Percentiles rank a stretch among this genome's conserved stretches.
These are phyloP conservation scores for Melierax canorus DNA, from an alignment of 2,113 vertebrate species.

Conservation along the genomic window DNA sequence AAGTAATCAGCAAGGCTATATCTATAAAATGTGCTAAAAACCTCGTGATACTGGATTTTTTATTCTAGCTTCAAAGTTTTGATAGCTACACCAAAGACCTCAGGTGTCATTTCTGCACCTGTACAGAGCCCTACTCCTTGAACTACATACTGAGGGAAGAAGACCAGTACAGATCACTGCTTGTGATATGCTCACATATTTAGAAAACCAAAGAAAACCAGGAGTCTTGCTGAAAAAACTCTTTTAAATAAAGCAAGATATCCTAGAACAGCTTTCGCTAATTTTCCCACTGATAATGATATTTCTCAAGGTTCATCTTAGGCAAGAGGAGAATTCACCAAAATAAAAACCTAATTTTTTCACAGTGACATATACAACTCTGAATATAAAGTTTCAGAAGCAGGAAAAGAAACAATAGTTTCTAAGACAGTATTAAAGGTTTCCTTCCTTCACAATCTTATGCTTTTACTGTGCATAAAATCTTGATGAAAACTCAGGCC, in stretches of 20 bases:
- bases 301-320: neutral
- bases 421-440: neutral
- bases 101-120: too few species aligned
- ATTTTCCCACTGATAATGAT: neutral
- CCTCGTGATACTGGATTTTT: rapidly evolving
- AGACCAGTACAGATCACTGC: rapidly evolving
- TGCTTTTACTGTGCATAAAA: neutral
- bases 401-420: neutral
- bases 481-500: neutral
- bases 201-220: neutral
- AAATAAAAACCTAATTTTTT: neutral
- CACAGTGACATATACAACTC: neutral
- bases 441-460: neutral
- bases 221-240: neutral
- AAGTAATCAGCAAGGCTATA: neutral
- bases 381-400: neutral
- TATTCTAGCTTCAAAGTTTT: neutral
- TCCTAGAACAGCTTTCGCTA: neutral
- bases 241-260: neutral
- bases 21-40: neutral
- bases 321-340: neutral
- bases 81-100: neutral
- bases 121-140: neutral
- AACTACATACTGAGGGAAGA: neutral
- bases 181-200: rapidly evolving